A percentile compares a stretch with the other conserved stretches of the same genome.
These are phyloP conservation scores for Zosterops borbonicus DNA, from an alignment of 2,113 vertebrate species.

Conservation along the genomic window DNA sequence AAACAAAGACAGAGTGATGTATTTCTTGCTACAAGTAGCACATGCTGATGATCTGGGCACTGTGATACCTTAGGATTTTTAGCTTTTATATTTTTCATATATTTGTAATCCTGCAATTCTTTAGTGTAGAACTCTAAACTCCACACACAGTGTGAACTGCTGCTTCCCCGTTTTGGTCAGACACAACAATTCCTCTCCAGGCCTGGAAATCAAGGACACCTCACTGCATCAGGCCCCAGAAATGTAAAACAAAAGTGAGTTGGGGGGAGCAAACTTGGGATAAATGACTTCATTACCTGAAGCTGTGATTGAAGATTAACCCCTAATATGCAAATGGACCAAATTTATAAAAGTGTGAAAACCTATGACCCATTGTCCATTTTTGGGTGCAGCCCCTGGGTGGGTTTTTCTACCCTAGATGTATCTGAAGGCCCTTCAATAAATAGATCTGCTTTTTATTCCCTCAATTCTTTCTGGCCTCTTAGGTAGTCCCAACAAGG, in stretches of 20 bases:
- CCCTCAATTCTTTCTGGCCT: neutral
- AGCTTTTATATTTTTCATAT: accelerated
- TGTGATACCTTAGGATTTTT: neutral
- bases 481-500: neutral
- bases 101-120: neutral
- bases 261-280: neutral
- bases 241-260: neutral
- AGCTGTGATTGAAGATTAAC: neutral
- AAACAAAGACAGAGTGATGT: neutral
- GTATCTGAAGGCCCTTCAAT: neutral
- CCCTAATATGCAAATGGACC: neutral
- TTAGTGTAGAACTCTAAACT: neutral
- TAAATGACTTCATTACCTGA: neutral
- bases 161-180: neutral
- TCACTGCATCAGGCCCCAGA: neutral
- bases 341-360: neutral
- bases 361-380: accelerated
- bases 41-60: neutral
- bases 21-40: neutral
- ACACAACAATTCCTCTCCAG: neutral
- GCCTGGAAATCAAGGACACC: neutral
- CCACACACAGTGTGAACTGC: neutral
- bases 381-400: neutral
- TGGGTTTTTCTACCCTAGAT: accelerated
- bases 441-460: neutral